Conservation (phyloP, 2,113 vertebrate genomes). For the Brachyistius frenatus region DNA sequence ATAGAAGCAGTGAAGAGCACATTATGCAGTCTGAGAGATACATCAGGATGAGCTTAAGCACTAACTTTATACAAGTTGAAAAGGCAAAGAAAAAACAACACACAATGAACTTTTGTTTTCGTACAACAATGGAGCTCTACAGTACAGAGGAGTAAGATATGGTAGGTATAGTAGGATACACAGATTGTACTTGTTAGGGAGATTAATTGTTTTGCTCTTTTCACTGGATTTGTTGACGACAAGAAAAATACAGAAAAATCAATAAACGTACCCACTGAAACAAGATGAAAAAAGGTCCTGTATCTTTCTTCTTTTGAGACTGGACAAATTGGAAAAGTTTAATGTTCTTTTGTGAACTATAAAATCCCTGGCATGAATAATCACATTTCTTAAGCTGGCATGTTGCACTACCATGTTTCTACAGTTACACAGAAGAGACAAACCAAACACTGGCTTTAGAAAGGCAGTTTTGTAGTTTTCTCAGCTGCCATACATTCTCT, state of each 20-base stretch:
- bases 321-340: background rate
- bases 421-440: no score
- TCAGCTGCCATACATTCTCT: no score
- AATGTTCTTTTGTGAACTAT: no score
- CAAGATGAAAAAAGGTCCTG: background rate
- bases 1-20: no score
- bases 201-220: background rate
- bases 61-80: background rate
- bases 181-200: background rate
- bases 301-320: background rate
- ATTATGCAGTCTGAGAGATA: rapidly evolving
- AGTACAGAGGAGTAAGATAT: background rate
- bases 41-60: rapidly evolving
- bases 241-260: background rate
- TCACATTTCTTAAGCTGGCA: no score
- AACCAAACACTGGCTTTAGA: no score
- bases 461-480: no score
- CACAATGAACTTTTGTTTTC: background rate
- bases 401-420: no score
- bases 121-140: background rate
- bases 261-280: background rate
- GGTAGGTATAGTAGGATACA: background rate
- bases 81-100: background rate
- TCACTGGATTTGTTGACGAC: background rate
- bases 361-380: no score